These are phyloP conservation scores for Sapajus apella DNA, from an alignment of 2,113 vertebrate species.

Conservation along the genomic window DNA sequence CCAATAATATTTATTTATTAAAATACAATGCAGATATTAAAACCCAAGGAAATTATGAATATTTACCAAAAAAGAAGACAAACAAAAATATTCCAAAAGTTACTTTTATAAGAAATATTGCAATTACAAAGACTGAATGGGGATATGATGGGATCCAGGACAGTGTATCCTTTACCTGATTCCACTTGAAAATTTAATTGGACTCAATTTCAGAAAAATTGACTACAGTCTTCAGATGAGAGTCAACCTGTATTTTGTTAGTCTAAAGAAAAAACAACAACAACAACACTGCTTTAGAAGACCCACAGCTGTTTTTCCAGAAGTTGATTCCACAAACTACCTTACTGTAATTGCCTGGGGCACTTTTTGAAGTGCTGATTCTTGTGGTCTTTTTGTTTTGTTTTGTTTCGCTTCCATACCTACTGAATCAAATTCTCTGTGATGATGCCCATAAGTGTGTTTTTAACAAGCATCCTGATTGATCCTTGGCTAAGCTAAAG, in stretches of 20 bases:
- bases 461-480: background rate
- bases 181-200: background rate
- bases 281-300: background rate
- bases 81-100: background rate
- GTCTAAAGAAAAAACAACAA: background rate
- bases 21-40: background rate
- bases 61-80: background rate
- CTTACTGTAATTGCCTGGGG: background rate
- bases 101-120: background rate
- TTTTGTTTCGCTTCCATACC: too few relatives aligned
- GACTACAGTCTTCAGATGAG: background rate
- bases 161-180: background rate
- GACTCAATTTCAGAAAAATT: background rate
- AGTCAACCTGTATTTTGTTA: background rate
- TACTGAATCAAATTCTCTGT: background rate
- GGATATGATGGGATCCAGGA: too few relatives aligned
- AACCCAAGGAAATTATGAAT: background rate
- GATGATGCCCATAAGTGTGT: background rate
- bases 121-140: background rate
- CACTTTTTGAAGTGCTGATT: background rate
- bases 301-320: background rate
- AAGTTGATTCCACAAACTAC: background rate
- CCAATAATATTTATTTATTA: background rate
- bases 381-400: too few relatives aligned
- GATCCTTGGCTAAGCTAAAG: background rate